These are phyloP conservation scores for Montipora cactus DNA, from an alignment of 64 coral and sea anemone species.

Conservation along the genomic window DNA sequence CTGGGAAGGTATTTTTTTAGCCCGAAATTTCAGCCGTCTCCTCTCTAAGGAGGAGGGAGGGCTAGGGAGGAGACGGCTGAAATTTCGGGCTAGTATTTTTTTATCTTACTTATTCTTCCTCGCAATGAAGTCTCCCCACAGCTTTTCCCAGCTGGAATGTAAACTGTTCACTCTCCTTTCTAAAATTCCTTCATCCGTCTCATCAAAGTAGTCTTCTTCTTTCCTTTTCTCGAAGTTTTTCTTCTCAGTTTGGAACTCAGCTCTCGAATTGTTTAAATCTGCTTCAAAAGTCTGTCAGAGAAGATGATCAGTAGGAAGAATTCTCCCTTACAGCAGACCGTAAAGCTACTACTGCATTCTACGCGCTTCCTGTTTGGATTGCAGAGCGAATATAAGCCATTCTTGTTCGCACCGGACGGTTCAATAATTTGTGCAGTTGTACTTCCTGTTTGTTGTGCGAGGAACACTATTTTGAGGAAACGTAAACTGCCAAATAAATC, in stretches of 20 bases:
- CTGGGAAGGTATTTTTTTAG: no score
- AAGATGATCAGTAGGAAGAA: background rate
- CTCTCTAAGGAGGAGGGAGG: no score
- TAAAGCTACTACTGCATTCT: no score
- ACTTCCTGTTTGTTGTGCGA: no score
- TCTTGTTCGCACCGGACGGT: no score
- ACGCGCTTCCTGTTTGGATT: no score
- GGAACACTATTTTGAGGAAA: background rate
- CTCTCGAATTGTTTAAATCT: background rate
- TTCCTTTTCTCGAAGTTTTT: slow-evolving; percentile 20
- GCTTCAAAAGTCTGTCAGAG: background rate
- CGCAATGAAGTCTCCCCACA: background rate
- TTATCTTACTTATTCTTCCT: slow-evolving; percentile 19
- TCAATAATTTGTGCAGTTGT: no score
- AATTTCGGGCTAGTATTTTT: background rate
- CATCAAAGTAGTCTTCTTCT: background rate
- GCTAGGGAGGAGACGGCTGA: no score
- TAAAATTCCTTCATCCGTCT: background rate
- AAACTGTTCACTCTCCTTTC: background rate
- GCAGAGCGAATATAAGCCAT: no score
- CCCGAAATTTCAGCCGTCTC: no score
- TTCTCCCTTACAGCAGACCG: background rate
- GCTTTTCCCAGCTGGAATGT: background rate
- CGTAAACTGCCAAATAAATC: background rate
- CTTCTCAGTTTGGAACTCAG: slow-evolving; percentile 8